Percentiles rank a stretch among this genome's conserved stretches.
phyloP scores from a whole-genome alignment of 2,888 invertebrate genomes.

The Apotomis capreana region DNA sequence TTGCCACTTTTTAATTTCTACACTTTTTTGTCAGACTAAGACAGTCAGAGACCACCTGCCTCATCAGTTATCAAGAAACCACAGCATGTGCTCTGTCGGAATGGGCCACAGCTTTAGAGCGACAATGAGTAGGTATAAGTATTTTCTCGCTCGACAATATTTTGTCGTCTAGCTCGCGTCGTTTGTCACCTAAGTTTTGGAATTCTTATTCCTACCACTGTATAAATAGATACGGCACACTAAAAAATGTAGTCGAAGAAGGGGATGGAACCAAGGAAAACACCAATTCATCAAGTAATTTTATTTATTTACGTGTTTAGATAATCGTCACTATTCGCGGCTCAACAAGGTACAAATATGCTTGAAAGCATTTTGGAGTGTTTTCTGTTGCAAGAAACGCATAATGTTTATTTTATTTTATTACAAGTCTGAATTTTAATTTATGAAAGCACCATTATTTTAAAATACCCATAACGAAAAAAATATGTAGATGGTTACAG shows the following conservation, averaged over 20 bases:
- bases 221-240: not conserved
- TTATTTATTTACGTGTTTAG: constrained; percentile 64
- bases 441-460: constrained; percentile 21
- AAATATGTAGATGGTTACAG: not conserved
- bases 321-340: constrained; percentile 68
- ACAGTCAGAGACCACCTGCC: too few relatives aligned
- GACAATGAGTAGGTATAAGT: too few relatives aligned
- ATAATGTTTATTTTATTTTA: constrained; percentile 1
- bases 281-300: constrained; percentile 58
- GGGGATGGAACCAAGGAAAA: constrained; percentile 52
- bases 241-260: not conserved
- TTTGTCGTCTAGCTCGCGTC: too few relatives aligned
- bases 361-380: constrained; percentile 39
- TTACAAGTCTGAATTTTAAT: constrained; percentile 6
- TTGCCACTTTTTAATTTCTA: too few relatives aligned
- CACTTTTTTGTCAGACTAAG: too few relatives aligned
- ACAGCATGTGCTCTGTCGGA: too few relatives aligned
- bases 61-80: too few relatives aligned
- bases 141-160: too few relatives aligned
- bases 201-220: too few relatives aligned
- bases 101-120: too few relatives aligned
- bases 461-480: not conserved
- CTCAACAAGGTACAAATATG: constrained; percentile 66
- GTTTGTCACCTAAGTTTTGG: too few relatives aligned
- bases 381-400: constrained; percentile 32